Conservation (phyloP, 1,140 invertebrate species). For the Druon quercuslanigerum region DNA sequence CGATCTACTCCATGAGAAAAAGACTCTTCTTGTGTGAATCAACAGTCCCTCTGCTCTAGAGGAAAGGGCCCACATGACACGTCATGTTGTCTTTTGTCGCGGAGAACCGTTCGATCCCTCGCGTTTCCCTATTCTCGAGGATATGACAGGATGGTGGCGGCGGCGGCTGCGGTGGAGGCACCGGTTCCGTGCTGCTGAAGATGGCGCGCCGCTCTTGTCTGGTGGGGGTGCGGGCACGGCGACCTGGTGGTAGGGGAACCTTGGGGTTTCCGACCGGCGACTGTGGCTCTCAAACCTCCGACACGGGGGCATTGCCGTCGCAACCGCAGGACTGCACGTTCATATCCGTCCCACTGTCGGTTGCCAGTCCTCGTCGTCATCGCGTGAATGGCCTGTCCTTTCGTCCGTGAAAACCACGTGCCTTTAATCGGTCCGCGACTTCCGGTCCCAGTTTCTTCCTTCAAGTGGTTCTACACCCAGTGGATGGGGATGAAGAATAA, state of each 20-base stretch:
- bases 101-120: conserved; percentile 37
- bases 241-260: conserved; percentile 44
- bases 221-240: conserved; percentile 51
- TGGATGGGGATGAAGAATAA: not conserved
- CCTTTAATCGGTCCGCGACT: not conserved
- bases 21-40: too few relatives aligned
- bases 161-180: conserved; percentile 51
- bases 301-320: conserved; percentile 69
- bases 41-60: too few relatives aligned
- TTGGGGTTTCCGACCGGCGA: conserved; percentile 61
- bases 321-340: conserved; percentile 64
- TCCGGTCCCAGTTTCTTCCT: conserved; percentile 10
- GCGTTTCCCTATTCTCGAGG: conserved; percentile 48
- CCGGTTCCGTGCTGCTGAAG: conserved; percentile 57
- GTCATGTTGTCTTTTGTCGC: not conserved
- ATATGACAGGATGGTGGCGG: conserved; percentile 48
- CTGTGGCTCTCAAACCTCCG: conserved; percentile 62
- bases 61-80: conserved; percentile 2
- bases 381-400: not conserved
- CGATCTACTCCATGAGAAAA: too few relatives aligned
- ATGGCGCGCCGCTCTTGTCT: conserved; percentile 39
- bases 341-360: conserved; percentile 36
- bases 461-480: not conserved
- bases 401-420: not conserved
- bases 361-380: not conserved